Base-by-base conservation (phyloP, 2,797 vertebrate genomes). In the Apogon hyalosoma region DNA sequence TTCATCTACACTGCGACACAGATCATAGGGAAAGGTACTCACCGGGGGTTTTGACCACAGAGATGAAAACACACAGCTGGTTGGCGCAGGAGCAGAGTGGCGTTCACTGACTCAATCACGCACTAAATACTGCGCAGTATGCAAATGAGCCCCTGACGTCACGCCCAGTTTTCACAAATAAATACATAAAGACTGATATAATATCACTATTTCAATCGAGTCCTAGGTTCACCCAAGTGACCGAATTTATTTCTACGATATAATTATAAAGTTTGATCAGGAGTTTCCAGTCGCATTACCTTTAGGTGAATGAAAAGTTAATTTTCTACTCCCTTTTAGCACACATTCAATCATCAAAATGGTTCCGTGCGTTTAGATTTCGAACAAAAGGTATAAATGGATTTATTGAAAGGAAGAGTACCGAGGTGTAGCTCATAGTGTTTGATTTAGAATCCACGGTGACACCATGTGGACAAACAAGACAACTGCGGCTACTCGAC, bases 101-200 rank as follows among this genome's bases (percentile, higher is more conserved):
- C 0, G 21, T 0, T 0, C 0, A 0, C 0, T 0, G 4, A 10
- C 4, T 5, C 66, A 12, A 15, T 12, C 84, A 14, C 55, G 0
- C 15, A 0, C 50, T 91, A 90, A 84, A 89, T 93, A 93, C 72
- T 39, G 56, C 40, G 18, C 60, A 2, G 41, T 89, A 94, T 93
- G 92, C 83, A 92, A 94, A 93, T 89, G 0, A 39, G 0, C 2
- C 0, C 0, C 7, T 57, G 70, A 85, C 74, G 86, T 69, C 83
- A 87, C 66, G 10, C 1, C 21, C 41, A 4, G 11, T 0, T 3
- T 5, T 1, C 21, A 10, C 0, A 12, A 61, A 58, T 4, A 47
- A 18, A 38, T 24, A 8, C 0, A 19, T 8, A 33, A 13, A 7
- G 1, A 28, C 0, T 10, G 1, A 39, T 12, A 5, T 15, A 1